A percentile compares a stretch with the other conserved stretches of the same genome.
Conservation (phyloP, 92 coral and sea anemone species). For the Umimayanthus chanpuru region DNA sequence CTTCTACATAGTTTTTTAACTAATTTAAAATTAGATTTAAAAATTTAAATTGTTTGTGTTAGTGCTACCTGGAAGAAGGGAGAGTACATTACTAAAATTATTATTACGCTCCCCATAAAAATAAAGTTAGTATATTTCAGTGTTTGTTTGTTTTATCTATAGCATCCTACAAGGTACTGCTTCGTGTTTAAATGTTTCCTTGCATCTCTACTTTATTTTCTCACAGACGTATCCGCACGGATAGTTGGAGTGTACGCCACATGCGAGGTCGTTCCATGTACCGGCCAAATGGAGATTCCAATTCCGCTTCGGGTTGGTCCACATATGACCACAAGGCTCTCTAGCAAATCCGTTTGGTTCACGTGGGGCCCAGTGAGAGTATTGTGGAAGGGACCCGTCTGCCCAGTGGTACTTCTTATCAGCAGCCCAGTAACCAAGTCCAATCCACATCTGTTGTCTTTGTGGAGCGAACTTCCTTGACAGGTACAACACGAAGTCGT, state of each 20-base stretch:
- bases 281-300: neutral
- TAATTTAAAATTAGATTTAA: too few relatives aligned
- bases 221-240: neutral
- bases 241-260: neutral
- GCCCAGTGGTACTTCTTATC: neutral
- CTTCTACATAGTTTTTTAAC: too few relatives aligned
- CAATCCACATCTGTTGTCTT: conserved; percentile 1
- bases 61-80: too few relatives aligned
- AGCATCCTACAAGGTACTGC: too few relatives aligned
- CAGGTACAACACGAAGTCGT: conserved; percentile 14
- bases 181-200: neutral
- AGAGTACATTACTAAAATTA: too few relatives aligned
- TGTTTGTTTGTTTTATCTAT: too few relatives aligned
- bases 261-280: neutral
- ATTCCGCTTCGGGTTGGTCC: neutral
- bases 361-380: neutral
- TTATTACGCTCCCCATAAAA: too few relatives aligned
- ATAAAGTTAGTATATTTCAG: too few relatives aligned
- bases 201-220: neutral
- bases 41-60: too few relatives aligned
- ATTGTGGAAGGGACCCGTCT: neutral
- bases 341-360: neutral
- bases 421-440: neutral
- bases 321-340: neutral
- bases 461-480: neutral